phyloP scores from a whole-genome alignment of 2,888 invertebrate genomes.

The Ormyrus thymus region DNA sequence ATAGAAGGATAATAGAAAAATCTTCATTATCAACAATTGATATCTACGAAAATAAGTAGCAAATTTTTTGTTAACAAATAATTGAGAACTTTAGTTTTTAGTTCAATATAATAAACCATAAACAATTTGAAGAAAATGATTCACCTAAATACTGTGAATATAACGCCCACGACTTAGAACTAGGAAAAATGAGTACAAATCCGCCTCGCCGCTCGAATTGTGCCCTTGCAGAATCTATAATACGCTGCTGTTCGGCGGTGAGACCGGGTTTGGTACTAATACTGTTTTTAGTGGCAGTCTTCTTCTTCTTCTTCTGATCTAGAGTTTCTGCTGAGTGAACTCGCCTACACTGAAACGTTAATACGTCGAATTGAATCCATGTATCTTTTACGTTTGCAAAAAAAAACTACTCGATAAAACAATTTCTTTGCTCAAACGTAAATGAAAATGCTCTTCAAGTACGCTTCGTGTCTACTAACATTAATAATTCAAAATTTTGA shows the following conservation, averaged over 20 bases:
- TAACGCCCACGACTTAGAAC: slow-evolving; percentile 90
- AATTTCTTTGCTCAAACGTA: no score
- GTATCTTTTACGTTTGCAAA: not conserved
- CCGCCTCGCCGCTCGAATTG: slow-evolving; percentile 91
- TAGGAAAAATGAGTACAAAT: slow-evolving; percentile 93
- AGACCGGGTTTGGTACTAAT: slow-evolving; percentile 75
- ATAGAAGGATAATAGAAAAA: not conserved
- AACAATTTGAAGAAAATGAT: not conserved
- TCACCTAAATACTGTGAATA: slow-evolving; percentile 86
- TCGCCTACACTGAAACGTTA: slow-evolving; percentile 79
- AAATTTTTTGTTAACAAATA: slow-evolving; percentile 21
- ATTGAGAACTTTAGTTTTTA: not conserved
- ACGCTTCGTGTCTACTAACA: no score
- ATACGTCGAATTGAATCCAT: not conserved
- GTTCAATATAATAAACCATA: not conserved
- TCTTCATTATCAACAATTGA: slow-evolving; percentile 3
- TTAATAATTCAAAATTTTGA: no score
- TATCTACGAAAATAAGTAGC: not conserved
- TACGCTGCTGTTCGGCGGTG: slow-evolving; percentile 86
- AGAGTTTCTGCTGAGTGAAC: slow-evolving; percentile 85
- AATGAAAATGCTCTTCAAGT: no score
- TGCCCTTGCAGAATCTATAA: slow-evolving; percentile 84
- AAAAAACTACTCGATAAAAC: no score
- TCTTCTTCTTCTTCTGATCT: slow-evolving; percentile 70
- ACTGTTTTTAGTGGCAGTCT: slow-evolving; percentile 69